Evolutionary conservation across 1,140 invertebrate genomes (phyloP).

Genomic region (Drosophila persimilis): DNA sequence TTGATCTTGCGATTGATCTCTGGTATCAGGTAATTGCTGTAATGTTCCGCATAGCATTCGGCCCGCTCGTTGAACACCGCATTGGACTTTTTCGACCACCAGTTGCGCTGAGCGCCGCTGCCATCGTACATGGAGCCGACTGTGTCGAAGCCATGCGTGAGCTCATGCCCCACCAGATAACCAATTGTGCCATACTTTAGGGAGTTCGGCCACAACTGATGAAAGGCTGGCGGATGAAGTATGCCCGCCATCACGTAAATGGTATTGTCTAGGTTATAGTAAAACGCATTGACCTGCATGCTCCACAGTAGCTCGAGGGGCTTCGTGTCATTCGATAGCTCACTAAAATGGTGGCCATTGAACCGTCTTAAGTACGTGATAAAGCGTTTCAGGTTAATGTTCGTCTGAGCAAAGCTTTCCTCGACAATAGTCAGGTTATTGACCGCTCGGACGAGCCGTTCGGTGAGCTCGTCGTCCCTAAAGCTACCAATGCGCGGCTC

Average conservation of each 20-base stretch:
- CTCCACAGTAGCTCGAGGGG: conserved; percentile 61
- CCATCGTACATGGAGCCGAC: conserved; percentile 55
- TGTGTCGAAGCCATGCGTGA: conserved; percentile 75
- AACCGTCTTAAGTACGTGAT: conserved; percentile 37
- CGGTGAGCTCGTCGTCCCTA: conserved; percentile 82
- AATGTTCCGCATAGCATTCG: conserved; percentile 90
- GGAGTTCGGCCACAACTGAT: conserved; percentile 83
- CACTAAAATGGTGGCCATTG: conserved; percentile 47
- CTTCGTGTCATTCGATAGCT: conserved; percentile 47
- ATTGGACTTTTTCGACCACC: conserved; percentile 78
- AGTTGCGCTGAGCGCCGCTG: conserved; percentile 35
- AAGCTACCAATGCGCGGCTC: conserved; percentile 85
- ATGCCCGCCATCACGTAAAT: conserved; percentile 89
- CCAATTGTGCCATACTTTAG: conserved; percentile 74
- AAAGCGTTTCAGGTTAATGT: conserved; percentile 52
- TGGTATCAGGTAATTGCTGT: conserved; percentile 77
- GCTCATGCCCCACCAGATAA: conserved; percentile 71
- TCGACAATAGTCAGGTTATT: conserved; percentile 39
- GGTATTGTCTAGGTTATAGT: conserved; percentile 73
- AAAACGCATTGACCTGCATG: conserved; percentile 78
- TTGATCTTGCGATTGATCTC: conserved; percentile 85
- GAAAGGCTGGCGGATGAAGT: conserved; percentile 96
- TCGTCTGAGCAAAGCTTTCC: conserved; percentile 43
- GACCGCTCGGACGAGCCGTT: conserved; percentile 49
- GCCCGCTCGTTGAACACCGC: conserved; percentile 83